A percentile compares a stretch with the other conserved stretches of the same genome.
These are phyloP conservation scores for Nomada ferruginata DNA, from an alignment of 2,888 invertebrate genomes.

Conservation along the genomic window DNA sequence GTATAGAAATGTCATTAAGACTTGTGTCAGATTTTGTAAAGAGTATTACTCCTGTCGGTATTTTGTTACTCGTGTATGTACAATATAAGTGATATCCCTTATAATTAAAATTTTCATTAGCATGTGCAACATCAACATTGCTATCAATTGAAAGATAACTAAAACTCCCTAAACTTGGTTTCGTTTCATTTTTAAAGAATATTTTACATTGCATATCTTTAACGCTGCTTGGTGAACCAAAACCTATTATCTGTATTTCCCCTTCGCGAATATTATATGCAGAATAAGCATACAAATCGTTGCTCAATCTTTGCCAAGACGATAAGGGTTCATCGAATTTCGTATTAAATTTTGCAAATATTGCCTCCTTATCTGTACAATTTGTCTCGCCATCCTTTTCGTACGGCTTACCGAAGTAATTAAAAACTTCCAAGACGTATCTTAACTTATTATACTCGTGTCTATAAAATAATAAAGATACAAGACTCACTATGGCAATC, in stretches of 20 bases:
- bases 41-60: conserved; percentile 79
- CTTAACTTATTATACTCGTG: conserved; percentile 93
- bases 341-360: conserved; percentile 50
- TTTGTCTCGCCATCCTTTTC: conserved; percentile 85
- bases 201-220: conserved; percentile 89
- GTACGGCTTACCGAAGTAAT: conserved; percentile 92
- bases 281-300: conserved; percentile 88
- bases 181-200: conserved; percentile 87
- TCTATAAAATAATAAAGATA: conserved; percentile 91
- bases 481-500: conserved; percentile 89
- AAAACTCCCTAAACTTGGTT: conserved; percentile 85
- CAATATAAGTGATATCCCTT: conserved; percentile 86
- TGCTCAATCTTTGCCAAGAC: conserved; percentile 88
- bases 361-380: conserved; percentile 77
- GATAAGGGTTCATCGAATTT: conserved; percentile 87
- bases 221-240: conserved; percentile 86
- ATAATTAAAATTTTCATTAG: conserved; percentile 84
- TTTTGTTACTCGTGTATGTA: conserved; percentile 62
- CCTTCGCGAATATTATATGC: conserved; percentile 87
- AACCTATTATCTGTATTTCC: conserved; percentile 87
- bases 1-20: conserved; percentile 68
- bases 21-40: conserved; percentile 65
- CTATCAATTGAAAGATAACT: conserved; percentile 69
- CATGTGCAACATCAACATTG: conserved; percentile 82
- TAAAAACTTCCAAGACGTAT: conserved; percentile 93